A percentile compares a stretch with the other conserved stretches of the same genome.
These are phyloP conservation scores for Anthoscopus minutus DNA, from an alignment of 2,113 vertebrate species.

Conservation along the genomic window DNA sequence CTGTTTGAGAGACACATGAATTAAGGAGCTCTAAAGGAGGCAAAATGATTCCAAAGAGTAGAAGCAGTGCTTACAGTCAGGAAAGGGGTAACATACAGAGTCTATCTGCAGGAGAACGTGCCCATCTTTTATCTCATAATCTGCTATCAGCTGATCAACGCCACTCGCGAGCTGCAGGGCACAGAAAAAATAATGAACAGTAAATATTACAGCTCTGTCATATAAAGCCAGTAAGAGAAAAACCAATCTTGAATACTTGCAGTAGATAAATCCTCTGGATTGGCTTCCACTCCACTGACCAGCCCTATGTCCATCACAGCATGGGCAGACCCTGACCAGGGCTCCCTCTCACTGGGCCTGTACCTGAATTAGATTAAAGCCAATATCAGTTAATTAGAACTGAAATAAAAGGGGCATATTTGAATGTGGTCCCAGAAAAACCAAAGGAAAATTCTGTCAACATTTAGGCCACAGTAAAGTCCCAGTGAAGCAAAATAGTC, in stretches of 20 bases:
- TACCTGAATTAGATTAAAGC: slow-evolving; percentile 71
- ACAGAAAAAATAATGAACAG: background rate
- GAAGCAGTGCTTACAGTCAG: background rate
- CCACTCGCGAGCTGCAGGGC: slow-evolving; percentile 74
- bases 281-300: slow-evolving; percentile 78
- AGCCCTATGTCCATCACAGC: slow-evolving; percentile 88
- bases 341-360: slow-evolving; percentile 66
- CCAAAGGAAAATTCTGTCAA: background rate
- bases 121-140: slow-evolving; percentile 78
- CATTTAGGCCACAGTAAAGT: background rate
- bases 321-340: slow-evolving; percentile 69
- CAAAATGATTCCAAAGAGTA: background rate
- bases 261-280: slow-evolving; percentile 78
- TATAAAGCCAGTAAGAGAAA: background rate
- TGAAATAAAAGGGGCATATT: background rate
- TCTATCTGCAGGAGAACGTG: slow-evolving; percentile 80
- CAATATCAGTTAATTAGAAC: background rate
- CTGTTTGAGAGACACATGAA: slow-evolving; percentile 52
- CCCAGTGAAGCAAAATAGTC: background rate
- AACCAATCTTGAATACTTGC: slow-evolving; percentile 55
- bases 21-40: background rate
- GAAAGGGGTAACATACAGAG: slow-evolving; percentile 66
- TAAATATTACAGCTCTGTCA: background rate
- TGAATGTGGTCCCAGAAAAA: background rate
- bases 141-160: slow-evolving; percentile 72